A percentile compares a stretch with the other conserved stretches of the same genome.
Evolutionary conservation across 2,797 vertebrate species (phyloP).

Genomic region (Coregonus suidteri): DNA sequence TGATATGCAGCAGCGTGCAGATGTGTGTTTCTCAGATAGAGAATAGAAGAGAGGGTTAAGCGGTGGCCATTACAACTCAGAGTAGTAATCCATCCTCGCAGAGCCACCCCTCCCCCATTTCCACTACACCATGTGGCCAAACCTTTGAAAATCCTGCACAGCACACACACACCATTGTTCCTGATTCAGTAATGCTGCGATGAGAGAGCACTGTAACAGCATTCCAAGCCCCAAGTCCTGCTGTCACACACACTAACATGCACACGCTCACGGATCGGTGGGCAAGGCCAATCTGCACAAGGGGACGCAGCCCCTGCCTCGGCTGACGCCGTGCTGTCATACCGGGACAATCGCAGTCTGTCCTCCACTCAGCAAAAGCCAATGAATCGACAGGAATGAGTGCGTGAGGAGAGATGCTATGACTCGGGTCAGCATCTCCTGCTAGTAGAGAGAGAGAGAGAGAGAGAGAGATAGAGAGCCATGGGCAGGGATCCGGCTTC

Average conservation of each 20-base stretch:
- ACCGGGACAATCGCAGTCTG: not conserved
- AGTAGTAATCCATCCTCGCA: slow-evolving; percentile 22
- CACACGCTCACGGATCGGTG: slow-evolving; percentile 1
- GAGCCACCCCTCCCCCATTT: slow-evolving; percentile 12
- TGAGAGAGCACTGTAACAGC: not conserved
- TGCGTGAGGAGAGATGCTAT: not conserved
- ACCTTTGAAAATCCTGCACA: slow-evolving; percentile 33
- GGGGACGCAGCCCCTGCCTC: slow-evolving; percentile 2
- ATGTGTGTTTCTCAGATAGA: slow-evolving; percentile 4
- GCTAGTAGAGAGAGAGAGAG: not conserved
- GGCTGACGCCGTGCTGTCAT: not conserved
- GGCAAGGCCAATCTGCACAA: not conserved
- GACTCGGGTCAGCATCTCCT: not conserved
- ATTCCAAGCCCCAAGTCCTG: not conserved
- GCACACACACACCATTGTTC: slow-evolving; percentile 18
- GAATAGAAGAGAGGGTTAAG: slow-evolving; percentile 13
- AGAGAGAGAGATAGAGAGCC: not conserved
- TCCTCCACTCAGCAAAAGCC: not conserved
- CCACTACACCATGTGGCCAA: slow-evolving; percentile 43
- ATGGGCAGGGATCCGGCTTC: not conserved
- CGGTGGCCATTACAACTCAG: slow-evolving; percentile 30
- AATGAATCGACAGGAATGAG: not conserved
- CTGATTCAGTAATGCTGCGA: slow-evolving; percentile 19
- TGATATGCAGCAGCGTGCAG: not conserved
- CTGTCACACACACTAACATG: not conserved